These are phyloP conservation scores for Pitangus sulphuratus DNA, from an alignment of 2,797 vertebrate genomes.

Conservation along the genomic window DNA sequence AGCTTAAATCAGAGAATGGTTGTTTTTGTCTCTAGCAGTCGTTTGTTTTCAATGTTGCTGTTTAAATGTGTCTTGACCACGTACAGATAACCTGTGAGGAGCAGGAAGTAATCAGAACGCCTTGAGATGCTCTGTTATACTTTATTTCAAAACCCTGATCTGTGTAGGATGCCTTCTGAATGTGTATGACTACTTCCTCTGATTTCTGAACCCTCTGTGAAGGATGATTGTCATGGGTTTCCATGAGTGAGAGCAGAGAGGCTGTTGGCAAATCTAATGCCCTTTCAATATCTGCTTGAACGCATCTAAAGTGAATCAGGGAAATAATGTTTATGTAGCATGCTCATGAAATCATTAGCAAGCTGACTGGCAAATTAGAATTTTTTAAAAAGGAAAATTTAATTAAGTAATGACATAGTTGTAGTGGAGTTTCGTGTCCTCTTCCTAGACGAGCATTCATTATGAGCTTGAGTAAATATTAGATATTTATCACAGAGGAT, in stretches of 20 bases:
- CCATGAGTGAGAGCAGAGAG: background rate
- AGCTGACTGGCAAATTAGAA: conserved; percentile 44
- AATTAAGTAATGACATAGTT: conserved; percentile 61
- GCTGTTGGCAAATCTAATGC: conserved; percentile 1
- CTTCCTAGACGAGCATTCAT: conserved; percentile 9
- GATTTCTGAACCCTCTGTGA: background rate
- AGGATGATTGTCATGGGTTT: background rate
- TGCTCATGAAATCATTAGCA: conserved; percentile 66
- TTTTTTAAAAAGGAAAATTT: conserved; percentile 35
- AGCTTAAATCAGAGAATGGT: background rate
- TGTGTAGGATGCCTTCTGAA: background rate
- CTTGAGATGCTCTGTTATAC: background rate
- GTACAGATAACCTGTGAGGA: background rate
- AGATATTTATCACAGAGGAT: conserved; percentile 28
- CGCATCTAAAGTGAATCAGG: conserved; percentile 27
- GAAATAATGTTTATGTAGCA: conserved; percentile 52
- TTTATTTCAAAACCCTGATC: conserved; percentile 12
- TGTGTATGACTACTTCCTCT: background rate
- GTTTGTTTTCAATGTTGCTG: background rate
- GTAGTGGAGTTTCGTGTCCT: conserved; percentile 17
- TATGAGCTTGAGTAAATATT: conserved; percentile 55
- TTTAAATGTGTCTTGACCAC: background rate
- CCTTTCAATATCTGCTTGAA: conserved; percentile 39
- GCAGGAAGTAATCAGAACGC: background rate
- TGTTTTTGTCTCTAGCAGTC: background rate